These are phyloP conservation scores for Gobiocypris rarus DNA, from an alignment of 2,113 vertebrate genomes.

Conservation along the genomic window DNA sequence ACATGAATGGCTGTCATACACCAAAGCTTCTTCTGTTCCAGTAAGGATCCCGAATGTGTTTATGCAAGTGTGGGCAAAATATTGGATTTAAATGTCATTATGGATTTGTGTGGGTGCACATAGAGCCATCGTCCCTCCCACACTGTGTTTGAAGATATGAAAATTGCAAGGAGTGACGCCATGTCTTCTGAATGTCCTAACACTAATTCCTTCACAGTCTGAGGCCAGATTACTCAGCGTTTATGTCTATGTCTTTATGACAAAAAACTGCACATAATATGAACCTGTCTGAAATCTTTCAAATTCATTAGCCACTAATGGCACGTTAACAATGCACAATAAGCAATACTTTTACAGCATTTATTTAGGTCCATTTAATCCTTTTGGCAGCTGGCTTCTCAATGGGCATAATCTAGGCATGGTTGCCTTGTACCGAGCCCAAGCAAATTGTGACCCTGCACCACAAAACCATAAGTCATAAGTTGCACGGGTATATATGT, in stretches of 20 bases:
- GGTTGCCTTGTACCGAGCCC: background rate
- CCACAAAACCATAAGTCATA: too few relatives aligned
- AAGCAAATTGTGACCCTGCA: too few relatives aligned
- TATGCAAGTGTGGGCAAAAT: background rate
- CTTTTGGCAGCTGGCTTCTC: background rate
- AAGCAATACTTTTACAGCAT: background rate
- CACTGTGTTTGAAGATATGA: background rate
- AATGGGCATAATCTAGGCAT: background rate
- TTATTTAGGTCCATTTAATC: background rate
- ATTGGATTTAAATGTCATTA: constrained; percentile 13
- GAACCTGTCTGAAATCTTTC: background rate
- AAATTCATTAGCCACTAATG: background rate
- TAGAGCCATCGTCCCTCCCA: background rate
- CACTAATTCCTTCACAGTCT: constrained; percentile 29
- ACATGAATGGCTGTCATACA: background rate
- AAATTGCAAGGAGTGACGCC: background rate
- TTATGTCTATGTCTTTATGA: background rate
- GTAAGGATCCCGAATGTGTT: background rate
- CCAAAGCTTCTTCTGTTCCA: constrained; percentile 4
- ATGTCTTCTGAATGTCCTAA: background rate
- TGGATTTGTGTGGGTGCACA: constrained; percentile 27
- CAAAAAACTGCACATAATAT: background rate
- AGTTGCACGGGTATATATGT: too few relatives aligned
- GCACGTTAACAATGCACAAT: background rate
- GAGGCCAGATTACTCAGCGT: background rate